phyloP scores from a whole-genome alignment of 2,797 vertebrate genomes.

The Mus spretus region DNA sequence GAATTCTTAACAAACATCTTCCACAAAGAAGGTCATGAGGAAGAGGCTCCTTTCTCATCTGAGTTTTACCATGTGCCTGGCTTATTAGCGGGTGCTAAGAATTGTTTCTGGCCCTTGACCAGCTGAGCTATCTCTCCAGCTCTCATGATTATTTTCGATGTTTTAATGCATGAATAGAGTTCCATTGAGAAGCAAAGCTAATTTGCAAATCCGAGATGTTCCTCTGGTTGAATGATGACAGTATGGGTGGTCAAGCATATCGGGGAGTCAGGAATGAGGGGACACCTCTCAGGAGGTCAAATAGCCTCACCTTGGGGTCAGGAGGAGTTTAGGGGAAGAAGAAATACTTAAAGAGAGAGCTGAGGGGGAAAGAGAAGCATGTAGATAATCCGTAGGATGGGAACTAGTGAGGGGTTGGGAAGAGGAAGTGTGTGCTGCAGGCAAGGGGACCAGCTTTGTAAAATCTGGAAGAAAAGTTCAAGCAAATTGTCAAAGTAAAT shows the following conservation, averaged over 20 bases:
- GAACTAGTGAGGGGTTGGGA: background rate
- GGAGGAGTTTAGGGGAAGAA: background rate
- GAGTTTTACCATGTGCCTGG: background rate
- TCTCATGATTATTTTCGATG: background rate
- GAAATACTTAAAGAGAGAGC: background rate
- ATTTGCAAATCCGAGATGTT: background rate
- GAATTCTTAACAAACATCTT: background rate
- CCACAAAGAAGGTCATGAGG: background rate
- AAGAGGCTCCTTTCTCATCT: background rate
- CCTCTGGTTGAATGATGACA: background rate
- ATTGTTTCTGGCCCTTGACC: background rate
- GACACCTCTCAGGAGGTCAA: background rate
- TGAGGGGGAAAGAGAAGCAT: background rate
- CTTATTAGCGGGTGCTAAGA: background rate
- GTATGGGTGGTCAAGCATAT: background rate
- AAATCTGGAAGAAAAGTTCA: background rate
- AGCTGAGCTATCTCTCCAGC: background rate
- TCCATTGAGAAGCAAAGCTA: background rate
- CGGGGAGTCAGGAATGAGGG: background rate
- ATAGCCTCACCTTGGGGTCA: background rate
- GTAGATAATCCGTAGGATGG: background rate
- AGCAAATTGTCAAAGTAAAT: conserved; percentile 20
- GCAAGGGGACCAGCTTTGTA: background rate
- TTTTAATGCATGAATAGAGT: background rate
- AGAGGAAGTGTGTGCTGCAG: background rate